Evolutionary conservation across 2,113 vertebrate species (phyloP).

Genomic region (Brienomyrus brachyistius): DNA sequence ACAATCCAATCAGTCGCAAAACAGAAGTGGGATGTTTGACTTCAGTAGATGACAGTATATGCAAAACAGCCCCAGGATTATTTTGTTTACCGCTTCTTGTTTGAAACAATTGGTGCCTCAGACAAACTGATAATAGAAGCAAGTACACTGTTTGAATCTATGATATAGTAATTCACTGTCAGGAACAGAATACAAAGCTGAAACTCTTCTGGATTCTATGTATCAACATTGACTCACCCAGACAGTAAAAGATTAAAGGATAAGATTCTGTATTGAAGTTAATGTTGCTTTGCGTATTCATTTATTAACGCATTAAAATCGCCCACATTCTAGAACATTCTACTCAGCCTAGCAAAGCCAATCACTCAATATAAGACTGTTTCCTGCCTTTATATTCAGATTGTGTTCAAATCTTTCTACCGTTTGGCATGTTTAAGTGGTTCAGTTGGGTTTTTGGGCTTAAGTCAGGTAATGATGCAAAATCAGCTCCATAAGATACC

Average conservation of each 20-base stretch:
- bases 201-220: neutral
- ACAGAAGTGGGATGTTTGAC: neutral
- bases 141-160: neutral
- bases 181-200: neutral
- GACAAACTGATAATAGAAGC: neutral
- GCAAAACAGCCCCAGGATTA: neutral
- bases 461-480: neutral
- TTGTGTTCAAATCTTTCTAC: neutral
- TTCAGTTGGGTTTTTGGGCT: neutral
- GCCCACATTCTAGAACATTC: neutral
- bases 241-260: neutral
- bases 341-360: neutral
- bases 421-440: neutral
- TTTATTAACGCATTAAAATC: neutral
- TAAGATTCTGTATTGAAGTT: neutral
- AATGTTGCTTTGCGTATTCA: neutral
- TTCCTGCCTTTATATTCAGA: neutral
- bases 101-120: neutral
- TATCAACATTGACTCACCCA: neutral
- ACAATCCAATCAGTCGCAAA: neutral
- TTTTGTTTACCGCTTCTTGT: neutral
- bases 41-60: neutral
- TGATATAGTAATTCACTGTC: neutral
- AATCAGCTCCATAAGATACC: neutral
- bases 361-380: neutral